Base-by-base conservation (phyloP, 2,797 vertebrate species). In the Rallus crepitans region DNA sequence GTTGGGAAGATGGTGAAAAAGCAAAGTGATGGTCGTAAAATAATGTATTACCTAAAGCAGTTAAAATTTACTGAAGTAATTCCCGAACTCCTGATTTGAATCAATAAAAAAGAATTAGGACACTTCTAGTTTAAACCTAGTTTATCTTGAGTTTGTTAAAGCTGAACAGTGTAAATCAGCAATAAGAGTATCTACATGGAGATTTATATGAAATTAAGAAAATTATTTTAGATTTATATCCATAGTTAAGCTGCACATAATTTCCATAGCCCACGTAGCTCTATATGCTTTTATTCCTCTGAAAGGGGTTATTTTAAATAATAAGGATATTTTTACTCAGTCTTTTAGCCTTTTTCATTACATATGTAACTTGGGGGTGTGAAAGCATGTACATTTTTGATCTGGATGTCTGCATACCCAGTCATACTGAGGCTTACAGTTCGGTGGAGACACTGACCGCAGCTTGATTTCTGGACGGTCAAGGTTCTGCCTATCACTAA, bases 391-490 rank as follows among this genome's bases (percentile, higher is more conserved):
- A 45, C 24, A 25, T 28, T 82, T 68, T 57, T 33, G 27, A 19
- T n/a, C 15, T 37, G 55, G 37, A 69, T 57, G 15, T 17, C 53
- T 28, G 57, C 39, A n/a, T 28, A 2, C 13, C n/a, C 64, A 24
- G 48, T n/a, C 23, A 2, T 7, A 52, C 37, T 27, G 33, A 21
- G 48, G 4, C 53, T 72, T 47, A 30, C 0, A 1, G 33, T 18
- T 65, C 1, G 0, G 33, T 9, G 27, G 47, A 48, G 47, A 23
- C 47, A 48, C 42, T 23, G 47, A 11, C 47, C 21, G 12, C 47
- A 48, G 47, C 47, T 10, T 12, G 28, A 6, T 11, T 37, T 28
- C 17, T 19, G n/a, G 23, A 25, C 1, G 1, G 1, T 0, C 59
- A n/a, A 55, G 48, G 9, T 31, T 35, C 50, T 56, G 8, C 31